Base-by-base conservation (phyloP, 2,113 vertebrate species). In the Aspiorhynchus laticeps region DNA sequence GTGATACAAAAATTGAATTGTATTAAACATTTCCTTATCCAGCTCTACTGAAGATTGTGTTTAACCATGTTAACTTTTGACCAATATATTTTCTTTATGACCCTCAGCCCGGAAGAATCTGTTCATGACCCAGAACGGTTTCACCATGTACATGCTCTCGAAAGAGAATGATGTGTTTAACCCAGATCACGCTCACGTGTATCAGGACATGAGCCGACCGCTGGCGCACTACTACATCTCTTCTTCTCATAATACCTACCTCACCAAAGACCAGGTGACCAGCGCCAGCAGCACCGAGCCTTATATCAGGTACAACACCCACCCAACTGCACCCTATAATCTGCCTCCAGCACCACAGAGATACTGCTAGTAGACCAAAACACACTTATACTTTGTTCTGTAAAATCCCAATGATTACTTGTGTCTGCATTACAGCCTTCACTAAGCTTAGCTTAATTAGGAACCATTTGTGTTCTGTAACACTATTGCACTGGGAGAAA, bases 191-290 rank as follows among this genome's bases (percentile, higher is more conserved):
- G 80, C 90, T 3, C 28, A 61, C 1, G 95, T 98, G 31, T 93
- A 95, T 91, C 97, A 99, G 93, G 97, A 99, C 94, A 99, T 99
- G 98, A 94, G 28, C 88, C 95, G 92, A 59, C 97, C 98, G 0
- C 90, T 99, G 19, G 56, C 96, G 59, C 97, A 99, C 90, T 99
- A 99, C 93, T 99, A 96, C 93, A 98, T 99, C 93, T 99, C 97
- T 86, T 96, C 97, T 2, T 99, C 98, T 0, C 98, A 99, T 92
- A 99, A 99, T 84, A 99, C 98, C 63, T 99, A 99, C 90, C 95
- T 99, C 85, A 98, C 97, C 26, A 96, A 95, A 93, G 96, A 96
- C 91, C 98, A 99, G 93, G 94, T 99, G 0, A 97, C 96, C 0
- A 95, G 98, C 6, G 92, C 91, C 91, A 99, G 98, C 95, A 99